phyloP scores from a whole-genome alignment of 2,888 invertebrate species.

The Bibio marci region DNA sequence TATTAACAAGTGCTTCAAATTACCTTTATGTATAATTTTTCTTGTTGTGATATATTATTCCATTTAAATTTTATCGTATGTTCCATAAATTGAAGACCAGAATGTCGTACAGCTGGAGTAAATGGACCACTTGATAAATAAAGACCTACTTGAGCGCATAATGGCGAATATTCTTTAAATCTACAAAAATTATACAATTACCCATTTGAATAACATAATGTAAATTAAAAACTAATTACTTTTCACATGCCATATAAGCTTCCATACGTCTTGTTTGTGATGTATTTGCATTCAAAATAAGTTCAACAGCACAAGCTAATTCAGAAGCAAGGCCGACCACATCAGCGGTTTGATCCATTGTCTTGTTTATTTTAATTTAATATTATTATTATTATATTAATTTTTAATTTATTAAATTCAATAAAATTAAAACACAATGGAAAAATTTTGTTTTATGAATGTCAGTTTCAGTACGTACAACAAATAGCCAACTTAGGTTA shows the following conservation, averaged over 20 bases:
- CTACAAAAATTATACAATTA: slow-evolving; percentile 17
- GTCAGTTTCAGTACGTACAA: too few species aligned
- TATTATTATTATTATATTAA: too few species aligned
- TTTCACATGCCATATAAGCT: slow-evolving; percentile 71
- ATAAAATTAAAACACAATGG: too few species aligned
- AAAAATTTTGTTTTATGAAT: too few species aligned
- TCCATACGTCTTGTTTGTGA: slow-evolving; percentile 59
- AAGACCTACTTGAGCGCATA: slow-evolving; percentile 76
- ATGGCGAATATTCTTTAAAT: slow-evolving; percentile 72
- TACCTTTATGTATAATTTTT: slow-evolving; percentile 78
- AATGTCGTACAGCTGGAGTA: slow-evolving; percentile 68
- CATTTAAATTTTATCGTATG: slow-evolving; percentile 85
- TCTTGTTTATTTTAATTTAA: too few species aligned
- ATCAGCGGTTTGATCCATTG: too few species aligned
- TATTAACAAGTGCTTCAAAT: not conserved
- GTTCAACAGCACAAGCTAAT: slow-evolving; percentile 62
- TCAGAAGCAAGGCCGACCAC: too few species aligned
- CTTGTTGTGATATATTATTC: slow-evolving; percentile 73
- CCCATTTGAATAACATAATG: slow-evolving; percentile 7
- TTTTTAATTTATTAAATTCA: too few species aligned
- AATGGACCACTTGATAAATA: slow-evolving; percentile 56
- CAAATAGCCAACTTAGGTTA: too few species aligned
- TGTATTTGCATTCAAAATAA: slow-evolving; percentile 64
- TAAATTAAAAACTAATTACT: slow-evolving; percentile 19
- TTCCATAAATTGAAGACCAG: slow-evolving; percentile 85